phyloP scores from a whole-genome alignment of 2,888 invertebrate genomes.

The Amblyjoppa fuscipennis region DNA sequence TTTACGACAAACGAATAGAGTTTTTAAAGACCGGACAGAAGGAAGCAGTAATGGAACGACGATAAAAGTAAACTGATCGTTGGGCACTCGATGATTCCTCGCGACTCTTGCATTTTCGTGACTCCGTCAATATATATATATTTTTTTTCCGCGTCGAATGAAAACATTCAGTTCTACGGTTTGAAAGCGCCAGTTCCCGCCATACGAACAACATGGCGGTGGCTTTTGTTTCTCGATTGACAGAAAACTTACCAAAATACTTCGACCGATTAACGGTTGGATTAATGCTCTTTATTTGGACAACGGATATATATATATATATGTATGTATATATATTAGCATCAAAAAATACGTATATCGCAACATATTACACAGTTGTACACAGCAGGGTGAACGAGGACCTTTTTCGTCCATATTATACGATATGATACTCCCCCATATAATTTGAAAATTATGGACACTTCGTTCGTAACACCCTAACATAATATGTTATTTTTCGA shows the following conservation, averaged over 20 bases:
- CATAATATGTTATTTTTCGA: constrained; percentile 37
- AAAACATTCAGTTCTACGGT: too few species aligned
- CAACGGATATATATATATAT: constrained; percentile 58
- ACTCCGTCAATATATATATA: too few species aligned
- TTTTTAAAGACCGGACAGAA: too few species aligned
- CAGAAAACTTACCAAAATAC: constrained; percentile 12
- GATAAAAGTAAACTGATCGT: too few species aligned
- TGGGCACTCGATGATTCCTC: too few species aligned
- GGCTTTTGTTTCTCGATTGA: background rate
- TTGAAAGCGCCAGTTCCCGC: too few species aligned
- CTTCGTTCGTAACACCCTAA: constrained; percentile 40
- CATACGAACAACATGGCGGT: too few species aligned
- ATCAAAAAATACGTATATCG: constrained; percentile 74
- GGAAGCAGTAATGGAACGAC: too few species aligned
- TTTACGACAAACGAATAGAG: background rate
- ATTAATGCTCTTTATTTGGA: constrained; percentile 67
- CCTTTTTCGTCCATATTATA: constrained; percentile 13
- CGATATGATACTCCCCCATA: constrained; percentile 52
- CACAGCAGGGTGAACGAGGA: constrained; percentile 41
- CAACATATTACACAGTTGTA: constrained; percentile 67
- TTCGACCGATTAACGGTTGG: constrained; percentile 42
- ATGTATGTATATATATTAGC: constrained; percentile 73
- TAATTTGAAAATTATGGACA: constrained; percentile 9
- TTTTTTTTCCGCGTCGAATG: too few species aligned
- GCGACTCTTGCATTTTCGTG: too few species aligned